A percentile compares a stretch with the other conserved stretches of the same genome.
These are phyloP conservation scores for Steinernema khuongi DNA, from an alignment of 1,140 invertebrate species.

Conservation along the genomic window DNA sequence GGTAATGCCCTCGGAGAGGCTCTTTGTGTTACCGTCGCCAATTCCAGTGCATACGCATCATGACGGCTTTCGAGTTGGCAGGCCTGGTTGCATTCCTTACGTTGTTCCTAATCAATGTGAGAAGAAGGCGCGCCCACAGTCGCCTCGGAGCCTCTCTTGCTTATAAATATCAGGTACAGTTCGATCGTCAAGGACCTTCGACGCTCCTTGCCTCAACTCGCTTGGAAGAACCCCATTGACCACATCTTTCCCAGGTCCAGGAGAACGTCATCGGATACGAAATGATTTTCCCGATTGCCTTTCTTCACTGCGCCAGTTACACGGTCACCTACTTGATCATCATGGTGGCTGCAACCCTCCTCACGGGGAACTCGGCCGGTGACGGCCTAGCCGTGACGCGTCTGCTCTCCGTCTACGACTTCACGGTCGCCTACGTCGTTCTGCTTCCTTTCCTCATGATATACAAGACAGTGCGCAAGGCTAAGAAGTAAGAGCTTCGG, in stretches of 20 bases:
- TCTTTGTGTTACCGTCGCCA: neutral
- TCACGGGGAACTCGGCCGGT: neutral
- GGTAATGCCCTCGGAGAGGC: neutral
- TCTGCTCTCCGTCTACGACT: neutral
- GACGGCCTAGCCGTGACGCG: neutral
- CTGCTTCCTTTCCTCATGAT: neutral
- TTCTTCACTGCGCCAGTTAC: neutral
- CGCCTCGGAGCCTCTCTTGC: neutral
- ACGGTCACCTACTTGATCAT: neutral
- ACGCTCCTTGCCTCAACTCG: no score
- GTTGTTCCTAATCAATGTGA: neutral
- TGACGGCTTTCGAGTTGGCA: neutral
- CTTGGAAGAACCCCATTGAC: no score
- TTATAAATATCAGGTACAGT: neutral
- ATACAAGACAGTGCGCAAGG: neutral
- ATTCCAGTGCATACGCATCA: neutral
- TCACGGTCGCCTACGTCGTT: constrained; percentile 5
- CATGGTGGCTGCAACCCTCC: neutral
- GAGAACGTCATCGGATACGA: neutral
- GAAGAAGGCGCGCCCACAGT: neutral
- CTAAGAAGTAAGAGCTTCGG: neutral
- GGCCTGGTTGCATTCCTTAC: neutral
- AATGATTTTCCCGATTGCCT: neutral
- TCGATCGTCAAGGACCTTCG: no score
- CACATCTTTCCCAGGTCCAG: no score